These are phyloP conservation scores for Ramazzottius varieornatus DNA, from an alignment of 2,888 invertebrate species.

Conservation along the genomic window DNA sequence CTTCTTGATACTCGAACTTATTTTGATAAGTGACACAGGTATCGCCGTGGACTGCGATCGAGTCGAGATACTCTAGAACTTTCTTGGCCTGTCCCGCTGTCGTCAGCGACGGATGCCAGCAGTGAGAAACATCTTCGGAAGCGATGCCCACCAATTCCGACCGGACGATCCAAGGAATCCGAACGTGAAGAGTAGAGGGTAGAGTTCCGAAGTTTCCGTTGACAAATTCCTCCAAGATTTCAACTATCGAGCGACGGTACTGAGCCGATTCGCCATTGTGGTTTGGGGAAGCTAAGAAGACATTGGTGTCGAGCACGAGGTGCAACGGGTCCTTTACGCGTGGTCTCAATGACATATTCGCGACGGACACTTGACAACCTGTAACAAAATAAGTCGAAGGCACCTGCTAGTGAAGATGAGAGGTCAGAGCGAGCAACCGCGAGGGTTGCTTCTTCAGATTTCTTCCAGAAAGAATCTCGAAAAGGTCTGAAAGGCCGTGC, in stretches of 20 bases:
- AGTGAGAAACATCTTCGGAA: background rate
- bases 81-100: background rate
- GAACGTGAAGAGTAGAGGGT: background rate
- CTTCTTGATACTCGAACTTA: background rate
- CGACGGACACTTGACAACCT: no score
- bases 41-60: background rate
- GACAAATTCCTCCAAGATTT: background rate
- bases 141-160: background rate
- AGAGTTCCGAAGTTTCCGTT: background rate
- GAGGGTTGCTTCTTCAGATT: no score
- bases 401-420: no score
- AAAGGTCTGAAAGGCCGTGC: no score
- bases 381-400: no score
- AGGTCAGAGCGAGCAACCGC: no score
- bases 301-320: background rate
- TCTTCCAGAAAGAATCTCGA: no score
- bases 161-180: background rate
- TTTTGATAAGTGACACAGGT: background rate
- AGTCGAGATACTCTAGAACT: background rate
- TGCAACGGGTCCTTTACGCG: background rate
- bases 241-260: background rate
- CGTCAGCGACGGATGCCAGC: background rate
- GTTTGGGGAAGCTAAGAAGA: background rate
- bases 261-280: background rate
- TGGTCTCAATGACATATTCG: no score